phyloP scores from a whole-genome alignment of 2,797 vertebrate genomes.

The Pterois miles region DNA sequence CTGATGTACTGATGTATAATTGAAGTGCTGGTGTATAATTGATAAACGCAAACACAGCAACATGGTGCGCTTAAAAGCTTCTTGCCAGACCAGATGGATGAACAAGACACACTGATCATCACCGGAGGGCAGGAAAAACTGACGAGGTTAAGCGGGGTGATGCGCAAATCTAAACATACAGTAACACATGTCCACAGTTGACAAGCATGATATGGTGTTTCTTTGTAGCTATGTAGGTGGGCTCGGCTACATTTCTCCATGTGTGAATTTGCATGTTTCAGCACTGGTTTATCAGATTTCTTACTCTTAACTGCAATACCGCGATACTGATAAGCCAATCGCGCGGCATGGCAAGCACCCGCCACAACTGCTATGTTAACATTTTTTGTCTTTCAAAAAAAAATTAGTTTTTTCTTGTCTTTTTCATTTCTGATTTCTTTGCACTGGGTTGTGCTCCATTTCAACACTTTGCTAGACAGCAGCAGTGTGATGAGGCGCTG shows the following conservation, averaged over 20 bases:
- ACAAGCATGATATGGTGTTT: neutral
- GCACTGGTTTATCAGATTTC: neutral
- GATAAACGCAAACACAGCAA: conserved; percentile 65
- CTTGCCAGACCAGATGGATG: conserved; percentile 40
- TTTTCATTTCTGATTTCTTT: too few relatives aligned
- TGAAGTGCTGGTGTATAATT: conserved; percentile 70
- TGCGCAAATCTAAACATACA: conserved; percentile 16
- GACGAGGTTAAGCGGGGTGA: conserved; percentile 56
- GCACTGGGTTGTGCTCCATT: too few relatives aligned
- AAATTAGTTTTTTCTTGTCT: too few relatives aligned
- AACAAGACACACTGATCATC: conserved; percentile 34
- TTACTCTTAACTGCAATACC: neutral
- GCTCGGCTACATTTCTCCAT: neutral
- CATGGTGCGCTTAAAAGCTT: conserved; percentile 65
- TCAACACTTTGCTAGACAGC: too few relatives aligned
- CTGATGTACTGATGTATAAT: conserved; percentile 71
- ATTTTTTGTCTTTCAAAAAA: too few relatives aligned
- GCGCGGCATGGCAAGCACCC: too few relatives aligned
- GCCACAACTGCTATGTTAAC: too few relatives aligned
- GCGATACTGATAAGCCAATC: too few relatives aligned
- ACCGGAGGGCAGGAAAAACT: conserved; percentile 18
- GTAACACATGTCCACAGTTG: neutral
- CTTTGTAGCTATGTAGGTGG: neutral
- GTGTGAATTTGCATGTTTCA: neutral
- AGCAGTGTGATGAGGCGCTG: too few relatives aligned